Evolutionary conservation across 2,113 vertebrate genomes (phyloP), one percentile per base, ranked within the genome.

Genomic region (Festucalex cinctus): DNA sequence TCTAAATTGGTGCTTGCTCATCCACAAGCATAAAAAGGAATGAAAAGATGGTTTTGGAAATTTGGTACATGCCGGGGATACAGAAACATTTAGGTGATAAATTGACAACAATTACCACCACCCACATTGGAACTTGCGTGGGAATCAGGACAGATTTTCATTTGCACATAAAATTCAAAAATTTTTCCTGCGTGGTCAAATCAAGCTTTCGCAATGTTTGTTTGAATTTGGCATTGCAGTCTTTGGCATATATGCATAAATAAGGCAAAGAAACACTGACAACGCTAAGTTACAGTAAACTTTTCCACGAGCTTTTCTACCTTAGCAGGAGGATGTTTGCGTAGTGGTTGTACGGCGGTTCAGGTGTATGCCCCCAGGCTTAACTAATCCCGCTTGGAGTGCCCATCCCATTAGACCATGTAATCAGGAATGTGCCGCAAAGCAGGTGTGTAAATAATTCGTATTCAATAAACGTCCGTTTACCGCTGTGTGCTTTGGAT

Each of bases 361-460:
- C 94, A 95, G 94, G 94, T 95, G 93, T 84, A 90, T 88, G 88
- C 90, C 93, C 91, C 82, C 73, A 90, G 94, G 92, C 79, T 79
- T 17, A 10, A 69, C 70, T 90, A 85, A 85, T 91, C 87, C 80
- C 81, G 77, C 83, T 72, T 88, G 66, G 87, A 79, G 77, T 89
- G 82, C 70, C 83, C 71, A 85, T 88, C 83, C 85, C 85, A 84
- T 83, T 91, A 77, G 91, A 80, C 77, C 86, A 68, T 70, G 90
- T 81, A 94, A 93, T 83, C 84, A 70, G 65, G 77, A 88, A 91
- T 92, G 88, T 89, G 89, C 91, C 84, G 87, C 88, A 84, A 87
- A 89, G 81, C 86, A 90, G 82, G 89, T 87, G 85, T 85, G 88
- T 88, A 86, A 86, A 87, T 90, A 90, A 87, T 89, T 89, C 86